A percentile compares a stretch with the other conserved stretches of the same genome.
phyloP scores from a whole-genome alignment of 2,888 invertebrate genomes.

The Tipula unca region DNA sequence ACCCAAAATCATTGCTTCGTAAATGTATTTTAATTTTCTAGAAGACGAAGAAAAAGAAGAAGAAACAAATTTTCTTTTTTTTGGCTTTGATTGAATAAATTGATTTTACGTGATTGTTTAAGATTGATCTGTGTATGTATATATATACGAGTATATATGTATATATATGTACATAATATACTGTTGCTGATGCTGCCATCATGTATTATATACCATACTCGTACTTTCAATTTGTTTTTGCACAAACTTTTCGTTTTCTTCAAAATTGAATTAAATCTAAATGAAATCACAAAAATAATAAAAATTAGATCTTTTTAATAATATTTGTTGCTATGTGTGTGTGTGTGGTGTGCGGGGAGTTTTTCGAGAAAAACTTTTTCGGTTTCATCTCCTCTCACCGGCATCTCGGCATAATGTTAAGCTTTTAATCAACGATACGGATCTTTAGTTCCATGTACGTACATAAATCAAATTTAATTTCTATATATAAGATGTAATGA shows the following conservation, averaged over 20 bases:
- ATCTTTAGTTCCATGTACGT: neutral
- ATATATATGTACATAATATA: neutral
- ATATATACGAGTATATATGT: neutral
- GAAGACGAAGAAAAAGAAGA: neutral
- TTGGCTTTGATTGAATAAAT: constrained; percentile 14
- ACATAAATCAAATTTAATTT: neutral
- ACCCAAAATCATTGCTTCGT: neutral
- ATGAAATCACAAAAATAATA: neutral
- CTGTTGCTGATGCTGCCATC: neutral
- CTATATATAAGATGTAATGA: neutral
- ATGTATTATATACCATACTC: neutral
- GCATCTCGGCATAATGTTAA: neutral
- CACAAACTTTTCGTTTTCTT: neutral
- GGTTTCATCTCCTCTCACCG: neutral
- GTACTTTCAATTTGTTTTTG: neutral
- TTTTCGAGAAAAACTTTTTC: neutral
- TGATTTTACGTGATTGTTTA: constrained; percentile 14
- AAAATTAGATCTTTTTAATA: constrained; percentile 2
- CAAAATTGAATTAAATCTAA: constrained; percentile 8
- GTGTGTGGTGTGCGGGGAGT: neutral
- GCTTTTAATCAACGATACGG: neutral
- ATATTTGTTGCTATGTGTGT: neutral
- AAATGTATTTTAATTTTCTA: neutral
- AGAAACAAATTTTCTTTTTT: neutral
- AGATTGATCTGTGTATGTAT: neutral